phyloP scores from a whole-genome alignment of 2,113 vertebrate species.

The Caracal caracal region DNA sequence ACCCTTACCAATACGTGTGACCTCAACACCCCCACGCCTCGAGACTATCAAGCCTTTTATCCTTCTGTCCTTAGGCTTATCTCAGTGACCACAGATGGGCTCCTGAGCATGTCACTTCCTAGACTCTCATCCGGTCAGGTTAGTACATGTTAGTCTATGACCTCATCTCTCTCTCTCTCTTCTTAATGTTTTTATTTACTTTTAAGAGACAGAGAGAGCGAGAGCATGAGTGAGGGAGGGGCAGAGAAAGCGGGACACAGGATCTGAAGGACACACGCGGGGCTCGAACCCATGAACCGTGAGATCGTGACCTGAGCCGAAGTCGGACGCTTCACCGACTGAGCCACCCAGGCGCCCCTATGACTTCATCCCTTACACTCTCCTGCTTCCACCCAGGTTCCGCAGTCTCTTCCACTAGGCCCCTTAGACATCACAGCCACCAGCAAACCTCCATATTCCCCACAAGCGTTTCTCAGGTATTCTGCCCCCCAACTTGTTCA shows the following conservation, averaged over 20 bases:
- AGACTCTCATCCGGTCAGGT: background rate
- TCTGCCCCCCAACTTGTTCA: background rate
- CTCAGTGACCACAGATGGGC: background rate
- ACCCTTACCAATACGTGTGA: background rate
- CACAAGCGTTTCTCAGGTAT: background rate
- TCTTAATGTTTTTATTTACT: too few species aligned
- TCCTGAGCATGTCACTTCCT: background rate
- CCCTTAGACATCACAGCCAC: background rate
- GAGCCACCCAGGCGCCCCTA: too few species aligned
- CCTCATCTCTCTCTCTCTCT: background rate
- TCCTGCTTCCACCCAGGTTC: background rate
- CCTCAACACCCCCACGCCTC: background rate
- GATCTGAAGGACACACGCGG: too few species aligned
- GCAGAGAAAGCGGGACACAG: too few species aligned
- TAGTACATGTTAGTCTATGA: background rate
- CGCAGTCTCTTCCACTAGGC: background rate
- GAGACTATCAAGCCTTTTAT: background rate
- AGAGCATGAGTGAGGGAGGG: too few species aligned
- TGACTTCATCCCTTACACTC: background rate
- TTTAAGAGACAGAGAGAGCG: too few species aligned
- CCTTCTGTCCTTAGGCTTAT: background rate
- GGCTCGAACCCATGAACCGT: too few species aligned
- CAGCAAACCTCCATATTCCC: background rate
- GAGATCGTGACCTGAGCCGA: too few species aligned
- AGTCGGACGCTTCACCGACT: too few species aligned